Evolutionary conservation across 2,888 invertebrate species (phyloP).

Genomic region (Troilus luridus): DNA sequence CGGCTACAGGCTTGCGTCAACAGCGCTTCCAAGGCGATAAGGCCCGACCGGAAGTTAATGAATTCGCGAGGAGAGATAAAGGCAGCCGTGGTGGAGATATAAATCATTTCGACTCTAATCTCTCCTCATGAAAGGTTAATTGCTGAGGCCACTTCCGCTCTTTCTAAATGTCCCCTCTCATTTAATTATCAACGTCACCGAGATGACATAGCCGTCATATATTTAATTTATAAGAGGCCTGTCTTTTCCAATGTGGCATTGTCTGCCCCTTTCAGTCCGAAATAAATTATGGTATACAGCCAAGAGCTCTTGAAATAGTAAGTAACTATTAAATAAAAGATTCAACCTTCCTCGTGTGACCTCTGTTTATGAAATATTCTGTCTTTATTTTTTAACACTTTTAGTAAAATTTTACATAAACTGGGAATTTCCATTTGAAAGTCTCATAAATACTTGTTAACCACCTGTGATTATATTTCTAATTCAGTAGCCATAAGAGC

Average conservation of each 20-base stretch:
- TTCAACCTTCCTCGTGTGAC: not conserved
- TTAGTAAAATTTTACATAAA: not conserved
- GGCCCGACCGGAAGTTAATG: slow-evolving; percentile 45
- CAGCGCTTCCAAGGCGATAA: not conserved
- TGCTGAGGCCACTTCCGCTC: slow-evolving; percentile 12
- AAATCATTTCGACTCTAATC: slow-evolving; percentile 14
- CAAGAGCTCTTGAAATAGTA: not conserved
- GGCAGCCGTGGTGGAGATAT: not conserved
- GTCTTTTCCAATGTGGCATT: slow-evolving; percentile 29
- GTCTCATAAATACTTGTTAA: too few species aligned
- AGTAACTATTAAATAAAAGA: slow-evolving; percentile 1
- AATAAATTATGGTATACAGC: not conserved
- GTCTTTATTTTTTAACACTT: not conserved
- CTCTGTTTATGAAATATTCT: not conserved
- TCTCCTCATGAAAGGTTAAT: slow-evolving; percentile 1
- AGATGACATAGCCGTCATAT: not conserved
- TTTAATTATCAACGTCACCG: not conserved
- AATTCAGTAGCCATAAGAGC: too few species aligned
- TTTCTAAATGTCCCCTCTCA: not conserved
- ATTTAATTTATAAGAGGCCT: slow-evolving; percentile 14
- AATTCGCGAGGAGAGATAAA: slow-evolving; percentile 22
- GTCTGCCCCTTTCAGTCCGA: not conserved
- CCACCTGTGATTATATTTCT: too few species aligned
- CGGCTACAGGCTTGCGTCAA: not conserved
- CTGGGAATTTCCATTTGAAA: too few species aligned